These are phyloP conservation scores for Andrena dorsata DNA, from an alignment of 2,888 invertebrate species.

Conservation along the genomic window DNA sequence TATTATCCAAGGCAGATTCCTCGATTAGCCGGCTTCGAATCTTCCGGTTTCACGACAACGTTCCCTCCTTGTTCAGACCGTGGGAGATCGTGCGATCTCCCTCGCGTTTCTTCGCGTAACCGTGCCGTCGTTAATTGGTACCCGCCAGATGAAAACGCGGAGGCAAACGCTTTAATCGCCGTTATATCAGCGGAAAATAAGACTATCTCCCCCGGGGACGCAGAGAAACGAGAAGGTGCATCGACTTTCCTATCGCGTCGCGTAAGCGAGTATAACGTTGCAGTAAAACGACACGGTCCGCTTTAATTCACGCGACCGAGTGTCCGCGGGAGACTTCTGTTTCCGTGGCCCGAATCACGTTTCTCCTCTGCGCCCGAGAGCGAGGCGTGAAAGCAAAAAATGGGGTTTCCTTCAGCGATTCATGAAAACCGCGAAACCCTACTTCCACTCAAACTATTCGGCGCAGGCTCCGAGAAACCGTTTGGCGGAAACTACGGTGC, in stretches of 20 bases:
- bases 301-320: constrained; percentile 53
- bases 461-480: background rate
- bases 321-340: constrained; percentile 52
- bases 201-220: constrained; percentile 39
- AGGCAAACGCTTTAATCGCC: constrained; percentile 66
- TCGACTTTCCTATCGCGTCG: constrained; percentile 60
- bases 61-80: constrained; percentile 56
- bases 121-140: constrained; percentile 68
- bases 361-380: constrained; percentile 8
- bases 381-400: constrained; percentile 32
- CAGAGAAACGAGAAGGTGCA: constrained; percentile 48
- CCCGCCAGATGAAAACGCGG: constrained; percentile 54
- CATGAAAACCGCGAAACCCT: background rate
- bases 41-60: constrained; percentile 67
- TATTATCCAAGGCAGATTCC: constrained; percentile 31
- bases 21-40: constrained; percentile 29
- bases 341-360: constrained; percentile 36
- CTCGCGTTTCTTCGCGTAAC: constrained; percentile 54
- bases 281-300: constrained; percentile 60
- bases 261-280: constrained; percentile 56
- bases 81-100: constrained; percentile 67
- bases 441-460: background rate
- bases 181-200: constrained; percentile 70
- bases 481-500: background rate
- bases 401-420: constrained; percentile 4